Evolutionary conservation across 2,113 vertebrate genomes (phyloP).

Genomic region (Ovibos moschatus): DNA sequence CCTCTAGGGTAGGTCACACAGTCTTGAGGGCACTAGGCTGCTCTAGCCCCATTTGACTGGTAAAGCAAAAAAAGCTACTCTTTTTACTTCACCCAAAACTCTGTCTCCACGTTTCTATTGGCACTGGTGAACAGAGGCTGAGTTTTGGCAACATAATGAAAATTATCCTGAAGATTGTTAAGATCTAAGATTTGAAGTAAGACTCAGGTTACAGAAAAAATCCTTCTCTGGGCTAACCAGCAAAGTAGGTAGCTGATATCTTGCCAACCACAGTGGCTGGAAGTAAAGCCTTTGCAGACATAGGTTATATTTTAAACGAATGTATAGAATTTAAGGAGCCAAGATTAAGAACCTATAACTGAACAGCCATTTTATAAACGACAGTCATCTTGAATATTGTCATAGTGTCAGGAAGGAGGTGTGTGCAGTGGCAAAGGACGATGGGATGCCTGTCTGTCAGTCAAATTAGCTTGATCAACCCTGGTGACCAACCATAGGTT

Average conservation of each 20-base stretch:
- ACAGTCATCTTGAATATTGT: not conserved
- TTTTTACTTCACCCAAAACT: not conserved
- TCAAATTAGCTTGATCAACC: not conserved
- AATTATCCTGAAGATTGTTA: not conserved
- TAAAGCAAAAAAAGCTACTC: not conserved
- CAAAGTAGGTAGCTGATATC: not conserved
- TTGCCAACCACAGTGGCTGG: not conserved
- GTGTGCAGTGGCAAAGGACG: accelerated
- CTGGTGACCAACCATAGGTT: not conserved
- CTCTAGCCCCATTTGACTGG: not conserved
- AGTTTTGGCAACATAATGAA: not conserved
- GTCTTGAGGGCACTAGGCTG: not conserved
- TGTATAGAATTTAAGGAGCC: not conserved
- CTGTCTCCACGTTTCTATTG: not conserved
- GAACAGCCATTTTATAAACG: not conserved
- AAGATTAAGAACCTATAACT: not conserved
- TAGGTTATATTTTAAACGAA: not conserved
- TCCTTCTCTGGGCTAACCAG: not conserved
- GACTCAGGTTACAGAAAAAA: not conserved
- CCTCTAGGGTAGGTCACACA: not conserved
- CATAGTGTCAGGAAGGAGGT: not conserved
- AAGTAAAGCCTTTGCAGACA: not conserved
- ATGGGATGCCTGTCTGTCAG: not conserved
- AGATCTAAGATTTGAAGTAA: not conserved
- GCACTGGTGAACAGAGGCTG: not conserved